Base-by-base conservation (phyloP, 1,140 invertebrate genomes). In the Oedothorax gibbosus region DNA sequence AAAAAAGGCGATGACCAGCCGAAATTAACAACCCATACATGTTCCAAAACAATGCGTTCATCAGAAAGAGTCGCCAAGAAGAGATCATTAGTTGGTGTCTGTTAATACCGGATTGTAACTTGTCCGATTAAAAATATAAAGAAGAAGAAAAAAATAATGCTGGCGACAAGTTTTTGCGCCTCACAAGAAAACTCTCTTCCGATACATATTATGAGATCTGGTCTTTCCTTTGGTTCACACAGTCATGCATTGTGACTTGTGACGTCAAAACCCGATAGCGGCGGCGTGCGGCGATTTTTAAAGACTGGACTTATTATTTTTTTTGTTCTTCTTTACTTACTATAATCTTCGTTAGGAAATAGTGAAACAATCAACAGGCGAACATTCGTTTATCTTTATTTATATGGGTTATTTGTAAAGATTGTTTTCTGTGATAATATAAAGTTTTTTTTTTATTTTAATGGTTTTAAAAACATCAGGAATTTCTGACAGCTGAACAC, bases 171-270 rank as follows among this genome's bases (percentile, higher is more conserved):
- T 18, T 68, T 68, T 62, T 62, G 18, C 57, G 11, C 65, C 10
- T 11, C 65, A 18, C 10, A 21, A 68, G 11, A 68, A 15, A 18
- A 15, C 65, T 68, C 20, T 68, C 20, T 15, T 21, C 65, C 21
- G 21, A 68, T 68, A 68, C 65, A 11, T 68, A 68, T 68, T 68
- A 68, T 68, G 65, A 68, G 65, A 68, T 15, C 21, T 68, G 65
- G 65, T 68, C 65, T 68, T 15, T 21, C 15, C 2, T 15, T 11
- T 4, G 65, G 14, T 68, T 68, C 65, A 68, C 65, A 68, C 65
- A 68, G 15, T 68, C 20, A 11, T 68, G 15, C 20, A 21, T 21
- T 11, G 15, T 21, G 11, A 11, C 20, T 68, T 68, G 65, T 68
- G 65, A 68, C 65, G 65, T 68, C 65, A 68, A 11, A 35, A 35